These are phyloP conservation scores for Elephas maximus DNA, from an alignment of 2,113 vertebrate species.

Conservation along the genomic window DNA sequence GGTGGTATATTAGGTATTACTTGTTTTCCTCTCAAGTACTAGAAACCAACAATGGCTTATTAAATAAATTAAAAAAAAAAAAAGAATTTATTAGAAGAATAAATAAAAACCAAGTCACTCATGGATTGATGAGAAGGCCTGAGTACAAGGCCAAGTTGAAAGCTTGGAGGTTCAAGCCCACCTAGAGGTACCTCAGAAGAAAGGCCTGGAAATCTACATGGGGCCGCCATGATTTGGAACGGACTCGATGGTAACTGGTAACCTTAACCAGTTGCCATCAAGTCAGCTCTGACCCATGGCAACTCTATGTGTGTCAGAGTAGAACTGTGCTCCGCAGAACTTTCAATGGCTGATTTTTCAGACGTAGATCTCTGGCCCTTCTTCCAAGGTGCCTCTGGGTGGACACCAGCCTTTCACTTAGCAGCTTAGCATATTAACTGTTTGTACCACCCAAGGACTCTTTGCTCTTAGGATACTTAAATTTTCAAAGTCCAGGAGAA, in stretches of 20 bases:
- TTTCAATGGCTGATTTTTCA: not conserved
- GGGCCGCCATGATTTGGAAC: not conserved
- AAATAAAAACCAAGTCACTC: not conserved
- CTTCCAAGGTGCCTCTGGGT: not conserved
- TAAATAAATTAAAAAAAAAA: not conserved
- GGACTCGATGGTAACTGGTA: not conserved
- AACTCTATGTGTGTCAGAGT: not conserved
- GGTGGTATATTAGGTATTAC: not conserved
- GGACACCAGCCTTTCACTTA: not conserved
- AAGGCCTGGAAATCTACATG: not conserved
- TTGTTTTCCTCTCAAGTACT: constrained; percentile 27
- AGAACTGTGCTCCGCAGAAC: not conserved
- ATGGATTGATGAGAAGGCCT: not conserved
- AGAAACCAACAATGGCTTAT: not conserved
- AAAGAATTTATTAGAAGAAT: not conserved
- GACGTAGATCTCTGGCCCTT: not conserved
- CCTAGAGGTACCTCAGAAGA: not conserved
- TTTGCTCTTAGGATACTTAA: not conserved
- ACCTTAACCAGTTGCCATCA: not conserved
- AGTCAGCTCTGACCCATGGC: too few relatives aligned
- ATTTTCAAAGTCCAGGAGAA: constrained; percentile 24
- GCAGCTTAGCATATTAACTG: not conserved
- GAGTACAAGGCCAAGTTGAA: constrained; percentile 36
- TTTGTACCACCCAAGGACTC: not conserved
- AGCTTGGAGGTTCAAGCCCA: not conserved